Base-by-base conservation (phyloP, 2,888 invertebrate species). In the Ophion ellenae region DNA sequence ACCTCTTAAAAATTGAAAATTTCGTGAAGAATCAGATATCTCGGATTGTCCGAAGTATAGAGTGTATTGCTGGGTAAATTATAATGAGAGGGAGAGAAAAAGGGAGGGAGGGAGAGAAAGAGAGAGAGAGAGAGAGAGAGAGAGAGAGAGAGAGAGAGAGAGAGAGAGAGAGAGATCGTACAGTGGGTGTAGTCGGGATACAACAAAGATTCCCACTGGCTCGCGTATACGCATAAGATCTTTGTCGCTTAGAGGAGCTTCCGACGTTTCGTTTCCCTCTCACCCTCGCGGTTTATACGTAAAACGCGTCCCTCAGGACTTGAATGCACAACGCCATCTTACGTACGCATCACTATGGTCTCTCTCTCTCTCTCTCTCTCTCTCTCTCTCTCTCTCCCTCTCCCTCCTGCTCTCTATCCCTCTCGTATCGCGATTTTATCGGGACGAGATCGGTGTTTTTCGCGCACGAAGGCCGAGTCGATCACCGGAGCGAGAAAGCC, bases 211-310 rank as follows among this genome's bases (percentile, higher is more conserved):
- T 82, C 75, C 75, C 79, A 79, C 64, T 81, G 81, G 74, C 73
- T 77, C 73, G 70, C 64, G 36, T 53, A 53, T 45, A 63, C 74
- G 28, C 28, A 28, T 53, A 45, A 86, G 83, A 86, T 86, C 83
- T 86, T 86, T 83, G 86, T 86, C 86, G 86, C 74, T 69, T 57
- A 36, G 69, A 36, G 61, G 81, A 57, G 69, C 73, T 86, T 86
- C 86, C 86, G 86, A 86, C 86, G 86, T 86, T 81, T 81, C 83
- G 83, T 61, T 86, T 86, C 81, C 83, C 81, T 86, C 85, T 76
- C 76, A 47, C 74, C 75, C 79, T 57, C 63, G 17, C 24, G 63
- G 40, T 63, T 32, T 66, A 67, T 47, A 47, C 36, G 77, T 67
- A 53, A 32, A 63, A 66, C 47, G 64, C 70, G 77, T 81, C 84